Conservation (phyloP, 2,113 vertebrate species). For the Toxostoma redivivum region DNA sequence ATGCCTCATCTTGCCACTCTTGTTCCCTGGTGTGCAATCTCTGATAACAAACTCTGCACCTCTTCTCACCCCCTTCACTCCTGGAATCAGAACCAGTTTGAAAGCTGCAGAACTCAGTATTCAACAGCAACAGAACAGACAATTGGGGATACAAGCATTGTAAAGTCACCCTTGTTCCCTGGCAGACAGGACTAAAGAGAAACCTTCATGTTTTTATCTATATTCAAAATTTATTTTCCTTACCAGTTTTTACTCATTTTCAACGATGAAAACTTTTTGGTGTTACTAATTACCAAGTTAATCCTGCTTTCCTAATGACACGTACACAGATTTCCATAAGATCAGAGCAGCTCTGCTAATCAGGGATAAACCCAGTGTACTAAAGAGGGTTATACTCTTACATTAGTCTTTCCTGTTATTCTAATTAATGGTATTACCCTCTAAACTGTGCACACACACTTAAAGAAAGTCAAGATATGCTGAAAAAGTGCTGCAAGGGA, state of each 20-base stretch:
- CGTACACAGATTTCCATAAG: background rate
- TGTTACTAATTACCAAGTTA: background rate
- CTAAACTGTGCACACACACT: background rate
- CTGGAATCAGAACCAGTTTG: no score
- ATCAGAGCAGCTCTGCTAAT: background rate
- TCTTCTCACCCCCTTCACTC: no score
- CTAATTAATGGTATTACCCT: slow-evolving; percentile 52
- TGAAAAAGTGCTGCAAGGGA: background rate
- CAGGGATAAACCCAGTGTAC: background rate
- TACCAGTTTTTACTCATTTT: background rate
- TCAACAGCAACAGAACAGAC: no score
- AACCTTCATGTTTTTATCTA: background rate
- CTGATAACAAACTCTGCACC: no score
- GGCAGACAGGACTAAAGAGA: background rate
- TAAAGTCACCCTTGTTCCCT: no score
- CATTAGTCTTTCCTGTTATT: slow-evolving; percentile 7
- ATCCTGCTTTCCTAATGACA: background rate
- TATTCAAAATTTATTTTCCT: background rate
- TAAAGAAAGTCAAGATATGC: background rate
- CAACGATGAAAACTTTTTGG: background rate
- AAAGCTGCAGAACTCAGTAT: no score
- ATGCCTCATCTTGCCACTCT: background rate
- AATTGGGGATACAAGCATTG: no score
- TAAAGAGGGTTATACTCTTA: background rate
- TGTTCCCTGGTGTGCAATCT: no score